These are phyloP conservation scores for Saiga tatarica DNA, from an alignment of 2,113 vertebrate genomes.

Conservation along the genomic window DNA sequence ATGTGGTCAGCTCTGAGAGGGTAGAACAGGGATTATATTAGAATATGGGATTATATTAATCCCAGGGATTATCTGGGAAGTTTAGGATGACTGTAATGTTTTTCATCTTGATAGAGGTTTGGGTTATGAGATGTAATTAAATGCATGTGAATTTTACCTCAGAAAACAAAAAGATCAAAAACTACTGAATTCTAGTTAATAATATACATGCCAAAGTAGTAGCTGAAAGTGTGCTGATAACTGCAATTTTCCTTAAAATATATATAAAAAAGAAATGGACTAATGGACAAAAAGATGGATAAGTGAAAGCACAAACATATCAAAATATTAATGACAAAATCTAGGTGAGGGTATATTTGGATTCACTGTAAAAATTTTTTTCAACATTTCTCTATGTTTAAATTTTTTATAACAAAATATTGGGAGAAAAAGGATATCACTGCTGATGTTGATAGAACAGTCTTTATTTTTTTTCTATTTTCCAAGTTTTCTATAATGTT, in stretches of 20 bases:
- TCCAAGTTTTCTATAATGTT: constrained; percentile 20
- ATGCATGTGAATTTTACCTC: not conserved
- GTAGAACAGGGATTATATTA: not conserved
- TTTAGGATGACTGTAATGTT: not conserved
- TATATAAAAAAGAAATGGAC: not conserved
- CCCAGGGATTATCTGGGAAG: not conserved
- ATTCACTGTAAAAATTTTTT: not conserved
- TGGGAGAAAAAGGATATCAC: not conserved
- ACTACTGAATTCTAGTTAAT: not conserved
- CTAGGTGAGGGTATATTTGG: not conserved
- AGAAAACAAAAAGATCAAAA: not conserved
- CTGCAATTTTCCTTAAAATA: not conserved
- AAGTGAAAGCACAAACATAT: not conserved
- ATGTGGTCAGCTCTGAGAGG: not conserved
- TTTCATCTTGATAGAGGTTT: not conserved
- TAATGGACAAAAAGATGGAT: not conserved
- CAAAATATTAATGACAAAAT: constrained; percentile 9
- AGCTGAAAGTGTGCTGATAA: not conserved
- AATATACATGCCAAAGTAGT: not conserved
- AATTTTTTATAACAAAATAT: constrained; percentile 23
- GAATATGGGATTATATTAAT: too few relatives aligned
- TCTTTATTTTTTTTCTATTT: not conserved
- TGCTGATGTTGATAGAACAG: not conserved
- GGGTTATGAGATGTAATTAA: not conserved
- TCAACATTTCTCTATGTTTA: not conserved